Percentiles rank a stretch among this genome's conserved stretches.
Evolutionary conservation across 1,140 invertebrate species (phyloP).

Genomic region (Orussus abietinus): DNA sequence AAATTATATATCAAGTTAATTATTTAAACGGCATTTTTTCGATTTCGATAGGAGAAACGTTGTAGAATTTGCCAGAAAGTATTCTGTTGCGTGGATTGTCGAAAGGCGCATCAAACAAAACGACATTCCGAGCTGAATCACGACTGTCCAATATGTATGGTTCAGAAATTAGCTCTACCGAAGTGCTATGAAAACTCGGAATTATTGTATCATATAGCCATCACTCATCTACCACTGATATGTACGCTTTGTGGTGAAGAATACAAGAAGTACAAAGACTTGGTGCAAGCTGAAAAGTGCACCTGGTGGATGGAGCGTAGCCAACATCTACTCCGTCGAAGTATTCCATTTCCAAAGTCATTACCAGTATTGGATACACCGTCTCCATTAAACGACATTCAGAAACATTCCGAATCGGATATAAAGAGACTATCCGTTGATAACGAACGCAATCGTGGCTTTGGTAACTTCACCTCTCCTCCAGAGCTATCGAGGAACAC

Average conservation of each 20-base stretch:
- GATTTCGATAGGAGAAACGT: conserved; percentile 17
- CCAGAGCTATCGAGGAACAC: conserved; percentile 28
- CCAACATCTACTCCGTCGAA: background rate
- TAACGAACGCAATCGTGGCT: conserved; percentile 15
- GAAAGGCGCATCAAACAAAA: conserved; percentile 21
- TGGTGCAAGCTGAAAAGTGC: conserved; percentile 24
- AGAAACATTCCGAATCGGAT: conserved; percentile 1
- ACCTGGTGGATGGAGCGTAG: conserved; percentile 17
- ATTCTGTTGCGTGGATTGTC: conserved; percentile 31
- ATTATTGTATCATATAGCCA: conserved; percentile 23
- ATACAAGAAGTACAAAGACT: conserved; percentile 20
- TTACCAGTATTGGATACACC: background rate
- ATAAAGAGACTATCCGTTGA: conserved; percentile 13
- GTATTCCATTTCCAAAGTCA: no score
- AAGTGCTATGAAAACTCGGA: conserved; percentile 17
- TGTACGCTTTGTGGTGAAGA: conserved; percentile 25
- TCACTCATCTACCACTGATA: conserved; percentile 27
- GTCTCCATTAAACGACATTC: conserved; percentile 9
- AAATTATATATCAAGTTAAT: no score
- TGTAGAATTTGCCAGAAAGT: conserved; percentile 28
- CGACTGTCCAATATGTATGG: conserved; percentile 25
- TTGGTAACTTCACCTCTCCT: conserved; percentile 20
- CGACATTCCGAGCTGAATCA: conserved; percentile 20
- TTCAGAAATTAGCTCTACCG: conserved; percentile 17
- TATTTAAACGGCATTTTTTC: no score